A percentile compares a stretch with the other conserved stretches of the same genome.
Conservation (phyloP, 2,113 vertebrate genomes). For the Anolis carolinensis region DNA sequence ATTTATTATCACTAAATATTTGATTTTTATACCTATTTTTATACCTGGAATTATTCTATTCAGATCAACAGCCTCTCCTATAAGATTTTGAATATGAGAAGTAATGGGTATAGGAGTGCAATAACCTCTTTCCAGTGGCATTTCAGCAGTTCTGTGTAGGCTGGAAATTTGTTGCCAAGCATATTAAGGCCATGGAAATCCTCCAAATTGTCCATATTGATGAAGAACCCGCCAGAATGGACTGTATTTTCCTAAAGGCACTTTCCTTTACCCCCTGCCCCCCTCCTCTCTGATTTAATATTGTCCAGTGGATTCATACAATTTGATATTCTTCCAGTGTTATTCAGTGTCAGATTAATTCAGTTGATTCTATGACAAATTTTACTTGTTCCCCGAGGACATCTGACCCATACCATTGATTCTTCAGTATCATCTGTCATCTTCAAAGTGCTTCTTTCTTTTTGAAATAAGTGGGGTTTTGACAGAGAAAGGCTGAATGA, state of each 20-base stretch:
- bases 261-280: background rate
- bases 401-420: background rate
- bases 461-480: background rate
- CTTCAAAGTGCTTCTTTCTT: background rate
- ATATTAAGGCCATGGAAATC: background rate
- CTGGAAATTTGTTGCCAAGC: background rate
- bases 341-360: background rate
- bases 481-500: background rate
- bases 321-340: background rate
- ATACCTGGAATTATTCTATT: background rate
- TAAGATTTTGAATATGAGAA: too few relatives aligned
- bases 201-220: background rate
- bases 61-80: background rate
- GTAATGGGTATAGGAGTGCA: background rate
- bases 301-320: background rate
- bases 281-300: background rate
- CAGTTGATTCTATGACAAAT: background rate
- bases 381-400: background rate
- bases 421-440: too few relatives aligned
- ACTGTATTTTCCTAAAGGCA: background rate
- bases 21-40: too few relatives aligned
- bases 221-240: background rate
- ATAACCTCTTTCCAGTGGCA: background rate
- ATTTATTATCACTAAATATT: too few relatives aligned
- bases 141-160: background rate